A percentile compares a stretch with the other conserved stretches of the same genome.
These are phyloP conservation scores for Tupaia chinensis DNA, from an alignment of 2,113 vertebrate genomes.

Conservation along the genomic window DNA sequence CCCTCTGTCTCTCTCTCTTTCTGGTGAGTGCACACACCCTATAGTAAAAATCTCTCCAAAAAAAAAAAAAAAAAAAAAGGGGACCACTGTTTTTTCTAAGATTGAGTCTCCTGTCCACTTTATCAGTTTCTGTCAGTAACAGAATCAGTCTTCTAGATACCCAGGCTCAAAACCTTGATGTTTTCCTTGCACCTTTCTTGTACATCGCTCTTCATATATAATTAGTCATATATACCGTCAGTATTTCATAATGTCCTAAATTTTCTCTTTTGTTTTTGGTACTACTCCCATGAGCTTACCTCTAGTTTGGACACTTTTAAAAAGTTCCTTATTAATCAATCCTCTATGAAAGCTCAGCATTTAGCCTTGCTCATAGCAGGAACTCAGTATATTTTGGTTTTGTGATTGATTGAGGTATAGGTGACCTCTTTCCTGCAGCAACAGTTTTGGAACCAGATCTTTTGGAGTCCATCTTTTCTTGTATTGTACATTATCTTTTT, in stretches of 20 bases:
- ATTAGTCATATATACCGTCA: background rate
- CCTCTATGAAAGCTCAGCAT: background rate
- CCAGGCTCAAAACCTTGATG: background rate
- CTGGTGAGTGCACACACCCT: too few relatives aligned
- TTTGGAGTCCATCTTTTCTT: conserved; percentile 16
- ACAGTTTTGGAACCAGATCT: conserved; percentile 22
- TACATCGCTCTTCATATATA: background rate
- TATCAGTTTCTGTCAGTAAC: conserved; percentile 38
- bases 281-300: background rate
- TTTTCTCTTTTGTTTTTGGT: conserved; percentile 7
- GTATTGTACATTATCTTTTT: background rate
- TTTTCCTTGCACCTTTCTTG: conserved; percentile 4
- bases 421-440: background rate
- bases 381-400: background rate
- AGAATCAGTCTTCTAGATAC: conserved; percentile 8
- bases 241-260: background rate
- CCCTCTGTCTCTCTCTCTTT: too few relatives aligned
- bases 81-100: conserved; percentile 7
- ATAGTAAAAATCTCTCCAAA: too few relatives aligned
- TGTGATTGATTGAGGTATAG: background rate
- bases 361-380: background rate
- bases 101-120: background rate
- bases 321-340: background rate
- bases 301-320: background rate
- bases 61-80: too few relatives aligned